Percentiles rank a stretch among this genome's conserved stretches.
Conservation (phyloP, 2,888 invertebrate species). For the Chrysomela aeneicollis region DNA sequence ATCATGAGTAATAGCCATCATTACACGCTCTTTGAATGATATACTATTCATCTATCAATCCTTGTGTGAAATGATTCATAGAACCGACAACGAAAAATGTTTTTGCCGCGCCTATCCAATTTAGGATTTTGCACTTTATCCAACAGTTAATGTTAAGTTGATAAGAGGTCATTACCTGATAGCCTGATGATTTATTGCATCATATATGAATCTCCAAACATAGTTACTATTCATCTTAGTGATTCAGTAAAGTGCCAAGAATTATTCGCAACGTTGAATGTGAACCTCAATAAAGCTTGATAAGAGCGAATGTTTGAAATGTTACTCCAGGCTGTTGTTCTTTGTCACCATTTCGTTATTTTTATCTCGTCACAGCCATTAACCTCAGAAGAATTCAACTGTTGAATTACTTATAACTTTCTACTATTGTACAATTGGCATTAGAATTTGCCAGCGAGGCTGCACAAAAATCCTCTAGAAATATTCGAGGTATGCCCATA, state of each 20-base stretch:
- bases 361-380: slow-evolving; percentile 26
- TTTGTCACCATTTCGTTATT: slow-evolving; percentile 33
- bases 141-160: no score
- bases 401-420: slow-evolving; percentile 10
- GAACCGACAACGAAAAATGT: no score
- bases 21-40: no score
- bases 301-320: slow-evolving; percentile 21
- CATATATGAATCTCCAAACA: no score
- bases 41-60: no score
- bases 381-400: slow-evolving; percentile 21
- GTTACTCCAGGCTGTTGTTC: slow-evolving; percentile 33
- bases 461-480: not conserved
- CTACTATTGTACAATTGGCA: slow-evolving; percentile 6
- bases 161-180: no score
- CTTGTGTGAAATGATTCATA: no score
- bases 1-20: no score
- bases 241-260: not conserved
- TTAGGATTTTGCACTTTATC: no score
- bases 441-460: not conserved
- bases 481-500: not conserved
- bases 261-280: not conserved
- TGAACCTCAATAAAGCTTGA: not conserved
- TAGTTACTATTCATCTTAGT: not conserved
- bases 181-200: no score
- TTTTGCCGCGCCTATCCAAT: no score